A percentile compares a stretch with the other conserved stretches of the same genome.
Evolutionary conservation across 2,113 vertebrate genomes (phyloP).

Genomic region (Eudyptes chrysolophus): DNA sequence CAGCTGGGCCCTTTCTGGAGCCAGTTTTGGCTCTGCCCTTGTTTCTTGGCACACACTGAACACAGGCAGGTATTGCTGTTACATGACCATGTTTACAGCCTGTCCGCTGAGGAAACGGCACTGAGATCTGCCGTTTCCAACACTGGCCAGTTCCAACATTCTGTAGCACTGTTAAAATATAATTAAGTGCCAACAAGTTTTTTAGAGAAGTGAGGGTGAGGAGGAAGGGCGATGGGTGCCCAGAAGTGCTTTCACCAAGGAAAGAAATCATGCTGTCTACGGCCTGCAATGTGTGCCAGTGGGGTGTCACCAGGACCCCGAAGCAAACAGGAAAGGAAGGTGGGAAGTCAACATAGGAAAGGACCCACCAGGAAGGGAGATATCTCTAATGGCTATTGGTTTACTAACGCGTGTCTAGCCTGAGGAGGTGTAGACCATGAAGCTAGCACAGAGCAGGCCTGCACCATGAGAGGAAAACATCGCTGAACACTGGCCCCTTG

Average conservation of each 20-base stretch:
- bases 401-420: neutral
- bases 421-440: rapidly evolving
- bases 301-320: neutral
- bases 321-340: neutral
- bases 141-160: neutral
- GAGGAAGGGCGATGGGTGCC: rapidly evolving
- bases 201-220: neutral
- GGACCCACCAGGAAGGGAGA: neutral
- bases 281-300: rapidly evolving
- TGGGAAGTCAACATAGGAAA: neutral
- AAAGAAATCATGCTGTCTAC: neutral
- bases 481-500: rapidly evolving
- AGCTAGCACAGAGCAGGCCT: neutral
- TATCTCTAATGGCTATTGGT: rapidly evolving
- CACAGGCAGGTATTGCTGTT: too few relatives aligned
- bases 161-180: rapidly evolving
- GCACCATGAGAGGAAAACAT: neutral
- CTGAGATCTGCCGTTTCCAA: neutral
- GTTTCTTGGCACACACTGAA: neutral
- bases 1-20: neutral
- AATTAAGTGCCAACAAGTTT: neutral
- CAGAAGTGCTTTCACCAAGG: neutral
- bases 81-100: rapidly evolving
- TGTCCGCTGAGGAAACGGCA: rapidly evolving
- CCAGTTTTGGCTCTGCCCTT: neutral